A percentile compares a stretch with the other conserved stretches of the same genome.
Evolutionary conservation across 2,888 invertebrate genomes (phyloP).

Genomic region (Cheilosia vulpina): DNA sequence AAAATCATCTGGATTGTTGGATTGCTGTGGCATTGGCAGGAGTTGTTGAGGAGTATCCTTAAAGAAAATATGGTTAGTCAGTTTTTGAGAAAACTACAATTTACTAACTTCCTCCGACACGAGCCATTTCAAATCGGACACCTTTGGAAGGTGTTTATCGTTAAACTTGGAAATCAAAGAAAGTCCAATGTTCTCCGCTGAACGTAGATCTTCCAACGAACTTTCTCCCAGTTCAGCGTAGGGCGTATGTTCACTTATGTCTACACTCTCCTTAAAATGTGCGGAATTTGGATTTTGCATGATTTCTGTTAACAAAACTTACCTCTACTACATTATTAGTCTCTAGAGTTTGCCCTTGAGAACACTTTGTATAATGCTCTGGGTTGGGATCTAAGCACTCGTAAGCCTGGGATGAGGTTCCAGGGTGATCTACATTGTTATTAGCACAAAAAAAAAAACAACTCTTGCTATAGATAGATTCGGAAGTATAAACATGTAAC

Average conservation of each 20-base stretch:
- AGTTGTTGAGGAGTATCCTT: constrained; percentile 90
- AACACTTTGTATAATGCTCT: background rate
- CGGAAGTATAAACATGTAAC: background rate
- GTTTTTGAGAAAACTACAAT: background rate
- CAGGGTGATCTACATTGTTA: constrained; percentile 27
- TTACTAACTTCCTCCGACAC: constrained; percentile 86
- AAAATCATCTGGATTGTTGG: constrained; percentile 86
- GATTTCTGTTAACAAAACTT: background rate
- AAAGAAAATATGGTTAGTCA: constrained; percentile 52
- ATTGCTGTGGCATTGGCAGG: constrained; percentile 87
- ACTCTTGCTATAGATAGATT: too few relatives aligned
- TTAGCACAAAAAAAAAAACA: too few relatives aligned
- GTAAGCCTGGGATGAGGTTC: constrained; percentile 53
- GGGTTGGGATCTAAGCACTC: constrained; percentile 17
- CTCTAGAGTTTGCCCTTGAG: background rate
- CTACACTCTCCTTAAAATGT: constrained; percentile 31
- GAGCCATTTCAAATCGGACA: constrained; percentile 91
- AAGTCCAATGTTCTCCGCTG: constrained; percentile 92
- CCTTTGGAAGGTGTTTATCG: constrained; percentile 89
- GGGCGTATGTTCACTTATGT: constrained; percentile 77
- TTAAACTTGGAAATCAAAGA: constrained; percentile 90
- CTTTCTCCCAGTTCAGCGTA: constrained; percentile 80
- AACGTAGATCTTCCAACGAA: constrained; percentile 84
- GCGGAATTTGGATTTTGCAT: background rate
- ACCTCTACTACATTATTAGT: constrained; percentile 9